phyloP scores from a whole-genome alignment of 2,888 invertebrate genomes.

The Apamea epomidion region DNA sequence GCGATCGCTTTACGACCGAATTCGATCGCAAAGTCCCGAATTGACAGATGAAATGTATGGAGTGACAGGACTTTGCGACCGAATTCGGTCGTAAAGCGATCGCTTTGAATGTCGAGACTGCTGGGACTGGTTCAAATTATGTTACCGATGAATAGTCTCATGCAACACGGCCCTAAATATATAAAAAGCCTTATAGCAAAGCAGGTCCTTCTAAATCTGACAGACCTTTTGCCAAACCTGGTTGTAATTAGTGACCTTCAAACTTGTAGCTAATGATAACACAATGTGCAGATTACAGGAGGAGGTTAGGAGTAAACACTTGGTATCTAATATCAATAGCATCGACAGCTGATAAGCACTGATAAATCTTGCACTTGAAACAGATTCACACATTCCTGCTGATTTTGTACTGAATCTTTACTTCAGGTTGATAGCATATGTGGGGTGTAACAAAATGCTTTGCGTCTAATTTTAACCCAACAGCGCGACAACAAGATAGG shows the following conservation, averaged over 20 bases:
- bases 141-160: neutral
- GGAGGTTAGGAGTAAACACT: conserved; percentile 25
- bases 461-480: neutral
- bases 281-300: conserved; percentile 16
- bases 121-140: neutral
- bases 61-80: too few species aligned
- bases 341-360: conserved; percentile 33
- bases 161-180: neutral
- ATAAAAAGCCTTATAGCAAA: neutral
- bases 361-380: conserved; percentile 52
- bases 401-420: conserved; percentile 3
- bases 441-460: neutral
- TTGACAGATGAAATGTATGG: too few species aligned
- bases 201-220: neutral
- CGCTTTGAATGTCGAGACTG: too few species aligned
- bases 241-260: neutral
- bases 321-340: conserved; percentile 20
- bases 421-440: neutral
- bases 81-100: too few species aligned
- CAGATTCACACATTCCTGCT: conserved; percentile 22
- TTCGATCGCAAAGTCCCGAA: too few species aligned
- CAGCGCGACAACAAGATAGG: too few species aligned
- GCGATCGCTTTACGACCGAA: too few species aligned
- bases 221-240: neutral
- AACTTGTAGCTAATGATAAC: neutral